These are phyloP conservation scores for Chaetorhynchus papuensis DNA, from an alignment of 2,113 vertebrate species.

Conservation along the genomic window DNA sequence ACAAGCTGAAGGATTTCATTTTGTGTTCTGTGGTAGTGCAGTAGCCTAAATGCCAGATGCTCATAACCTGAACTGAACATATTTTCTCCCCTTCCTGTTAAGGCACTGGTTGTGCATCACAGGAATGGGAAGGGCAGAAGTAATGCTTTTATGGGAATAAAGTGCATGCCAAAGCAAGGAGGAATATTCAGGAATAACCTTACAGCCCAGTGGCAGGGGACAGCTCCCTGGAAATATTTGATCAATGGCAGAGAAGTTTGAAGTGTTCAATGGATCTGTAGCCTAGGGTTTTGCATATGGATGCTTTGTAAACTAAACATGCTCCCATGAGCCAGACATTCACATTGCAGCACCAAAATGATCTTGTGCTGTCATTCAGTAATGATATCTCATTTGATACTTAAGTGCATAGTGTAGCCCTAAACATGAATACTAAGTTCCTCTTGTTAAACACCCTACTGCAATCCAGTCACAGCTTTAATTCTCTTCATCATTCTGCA, in stretches of 20 bases:
- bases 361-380: conserved; percentile 43
- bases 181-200: conserved; percentile 44
- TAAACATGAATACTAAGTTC: conserved; percentile 48
- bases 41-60: background rate
- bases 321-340: background rate
- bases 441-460: background rate
- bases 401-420: background rate
- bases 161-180: background rate
- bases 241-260: background rate
- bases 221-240: background rate
- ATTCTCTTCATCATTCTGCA: conserved; percentile 50
- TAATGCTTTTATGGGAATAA: background rate
- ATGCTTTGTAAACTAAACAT: conserved; percentile 1
- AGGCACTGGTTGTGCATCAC: background rate
- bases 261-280: background rate
- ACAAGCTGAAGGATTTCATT: background rate
- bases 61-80: background rate
- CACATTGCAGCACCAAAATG: background rate
- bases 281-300: background rate
- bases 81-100: background rate
- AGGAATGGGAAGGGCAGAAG: background rate
- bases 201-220: background rate
- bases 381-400: conserved; percentile 52
- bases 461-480: conserved; percentile 39
- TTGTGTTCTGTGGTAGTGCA: background rate